phyloP scores from a whole-genome alignment of 2,797 vertebrate genomes.

The Muscicapa comitata region DNA sequence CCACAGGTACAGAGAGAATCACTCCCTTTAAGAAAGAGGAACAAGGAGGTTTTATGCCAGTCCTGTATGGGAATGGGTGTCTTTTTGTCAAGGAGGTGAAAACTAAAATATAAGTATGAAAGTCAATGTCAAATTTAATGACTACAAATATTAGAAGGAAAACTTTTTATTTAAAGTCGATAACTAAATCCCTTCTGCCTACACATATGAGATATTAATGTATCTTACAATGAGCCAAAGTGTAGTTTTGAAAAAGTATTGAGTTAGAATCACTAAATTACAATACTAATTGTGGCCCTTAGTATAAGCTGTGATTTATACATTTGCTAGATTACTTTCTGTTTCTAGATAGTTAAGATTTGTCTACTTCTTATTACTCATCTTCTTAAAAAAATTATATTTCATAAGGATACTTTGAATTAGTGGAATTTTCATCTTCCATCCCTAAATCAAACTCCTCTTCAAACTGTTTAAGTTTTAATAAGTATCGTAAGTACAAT shows the following conservation, averaged over 20 bases:
- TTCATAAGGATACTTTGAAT: neutral
- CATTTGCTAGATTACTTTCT: neutral
- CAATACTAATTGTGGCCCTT: neutral
- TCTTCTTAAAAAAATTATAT: neutral
- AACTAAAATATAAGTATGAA: neutral
- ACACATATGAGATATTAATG: neutral
- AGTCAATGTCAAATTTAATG: neutral
- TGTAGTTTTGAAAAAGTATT: neutral
- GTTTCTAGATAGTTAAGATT: neutral
- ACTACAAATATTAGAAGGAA: neutral
- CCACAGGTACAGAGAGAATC: neutral
- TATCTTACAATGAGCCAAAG: neutral
- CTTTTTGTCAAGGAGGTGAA: neutral
- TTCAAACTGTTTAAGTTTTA: neutral
- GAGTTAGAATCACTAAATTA: neutral
- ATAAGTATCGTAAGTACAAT: neutral
- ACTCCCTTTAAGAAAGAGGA: neutral
- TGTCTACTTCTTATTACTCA: neutral
- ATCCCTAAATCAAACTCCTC: neutral
- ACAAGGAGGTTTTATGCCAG: neutral
- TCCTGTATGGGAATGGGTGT: neutral
- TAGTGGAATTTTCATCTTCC: neutral
- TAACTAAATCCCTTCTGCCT: neutral
- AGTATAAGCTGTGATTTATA: neutral
- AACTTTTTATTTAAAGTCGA: neutral